Evolutionary conservation across 2,797 vertebrate genomes (phyloP), one percentile per base, ranked within the genome.

Genomic region (Gymnoscopelus microlampas): DNA sequence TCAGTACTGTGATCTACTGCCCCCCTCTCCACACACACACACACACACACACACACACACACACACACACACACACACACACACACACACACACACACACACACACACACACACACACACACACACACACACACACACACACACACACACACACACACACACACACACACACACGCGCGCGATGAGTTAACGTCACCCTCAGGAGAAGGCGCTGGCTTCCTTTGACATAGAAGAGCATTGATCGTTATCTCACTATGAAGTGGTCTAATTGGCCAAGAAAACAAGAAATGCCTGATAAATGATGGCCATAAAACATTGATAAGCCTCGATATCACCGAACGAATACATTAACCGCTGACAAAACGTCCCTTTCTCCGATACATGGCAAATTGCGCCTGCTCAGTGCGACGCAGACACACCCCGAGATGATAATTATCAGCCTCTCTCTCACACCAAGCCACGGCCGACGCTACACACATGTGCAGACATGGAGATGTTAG

Each of bases 161-260:
- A 61, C 19, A 48, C 26, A 35, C 39, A 19, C 14, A 60, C 9
- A 62, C 56, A 56, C 50, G 9, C n/a, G 1, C 19, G 5, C 5
- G 62, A 67, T 2, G 72, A 56, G 62, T 79, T 63, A 66, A 82
- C n/a, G 6, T 51, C 3, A 29, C 63, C 60, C 67, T 60, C 62
- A 59, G 74, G 26, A 72, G 74, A 63, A 79, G 62, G 59, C 0
- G 48, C 47, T 70, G 73, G 58, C 63, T 66, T 10, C 55, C 23
- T 53, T 32, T 63, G 13, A 53, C 11, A 50, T 23, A 53, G 26
- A 35, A 53, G 26, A 35, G 50, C n/a, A 1, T 32, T 73, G 63
- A 9, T 54, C 55, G 55, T 68, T 66, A 80, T 78, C 67, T 70
- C 12, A 13, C 39, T 47, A 65, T 53, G 76, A 58, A 62, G 49